Conservation (phyloP, 2,113 vertebrate species). For the Salvelinus alpinus region DNA sequence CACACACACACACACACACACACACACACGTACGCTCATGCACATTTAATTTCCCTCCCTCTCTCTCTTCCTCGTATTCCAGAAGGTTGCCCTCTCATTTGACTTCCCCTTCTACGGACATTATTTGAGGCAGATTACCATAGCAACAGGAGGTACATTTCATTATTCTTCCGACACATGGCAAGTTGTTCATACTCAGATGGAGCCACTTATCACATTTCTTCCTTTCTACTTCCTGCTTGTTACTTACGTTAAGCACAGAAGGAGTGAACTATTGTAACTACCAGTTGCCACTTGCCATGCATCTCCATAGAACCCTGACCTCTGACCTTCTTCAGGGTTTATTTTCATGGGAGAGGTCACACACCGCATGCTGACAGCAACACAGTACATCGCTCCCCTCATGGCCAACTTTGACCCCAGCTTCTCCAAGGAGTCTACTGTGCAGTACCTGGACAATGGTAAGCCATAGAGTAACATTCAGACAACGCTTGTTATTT, state of each 20-base stretch:
- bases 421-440: constrained; percentile 84
- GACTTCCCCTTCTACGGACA: constrained; percentile 93
- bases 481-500: background rate
- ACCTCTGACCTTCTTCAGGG: constrained; percentile 67
- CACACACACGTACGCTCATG: background rate
- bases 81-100: constrained; percentile 86
- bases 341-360: constrained; percentile 89
- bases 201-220: background rate
- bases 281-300: background rate
- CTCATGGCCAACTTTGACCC: constrained; percentile 97
- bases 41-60: background rate
- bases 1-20: background rate
- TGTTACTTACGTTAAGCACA: background rate
- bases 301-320: constrained; percentile 12
- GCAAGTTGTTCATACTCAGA: background rate
- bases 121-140: constrained; percentile 86
- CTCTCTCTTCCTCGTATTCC: constrained; percentile 32
- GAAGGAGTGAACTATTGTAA: too few relatives aligned
- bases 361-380: constrained; percentile 87
- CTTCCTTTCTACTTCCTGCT: background rate
- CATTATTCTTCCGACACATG: background rate
- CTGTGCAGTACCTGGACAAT: constrained; percentile 85
- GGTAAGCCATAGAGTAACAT: constrained; percentile 64
- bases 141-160: constrained; percentile 86
- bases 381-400: constrained; percentile 88